Evolutionary conservation across 1,140 invertebrate species (phyloP), one percentile per base, ranked within the genome.

Genomic region (Cylas formicarius): DNA sequence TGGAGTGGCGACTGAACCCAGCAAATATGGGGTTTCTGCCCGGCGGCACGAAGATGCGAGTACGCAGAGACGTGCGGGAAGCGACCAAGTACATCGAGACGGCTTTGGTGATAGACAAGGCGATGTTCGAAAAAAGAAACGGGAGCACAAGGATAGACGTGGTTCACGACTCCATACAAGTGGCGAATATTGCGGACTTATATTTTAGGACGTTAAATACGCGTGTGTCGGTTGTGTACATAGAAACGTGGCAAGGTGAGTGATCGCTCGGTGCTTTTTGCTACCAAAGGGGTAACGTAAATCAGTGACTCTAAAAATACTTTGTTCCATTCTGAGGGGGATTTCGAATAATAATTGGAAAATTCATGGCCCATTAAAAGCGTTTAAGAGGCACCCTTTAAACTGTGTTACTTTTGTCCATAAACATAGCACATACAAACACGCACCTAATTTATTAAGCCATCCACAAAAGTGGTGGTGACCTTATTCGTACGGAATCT

Each of bases 101-200:
- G 50, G 90, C 89, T 29, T 76, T 93, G 40, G 81, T 94, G 45
- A 85, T 93, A 43, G 90, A 94, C 69, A 90, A 90, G 68, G 84
- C 86, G 18, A 92, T 94, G 90, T 93, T 93, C 68, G 89, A 92
- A 55, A 84, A 86, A 59, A 76, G 90, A 36, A 93, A 93, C 68
- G 86, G 88, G 48, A 91, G 86, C 62, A 89, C 84, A 24, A 73
- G 90, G 44, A 75, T 82, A 5, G 86, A 94, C 67, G 89, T 95
- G 37, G 84, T 95, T 42, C 86, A 90, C 61, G 91, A 95, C 71
- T 89, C 90, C 34, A 86, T 96, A 62, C 90, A 95, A 76, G 89
- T 95, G 53, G 90, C 90, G 34, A 96, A 97, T 70, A 94, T 95
- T 66, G 90, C 90, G 39, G 92, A 97, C 74, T 72, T 95, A 80